A percentile compares a stretch with the other conserved stretches of the same genome.
Evolutionary conservation across 2,888 invertebrate species (phyloP).

Genomic region (Liodrosophila aerea): DNA sequence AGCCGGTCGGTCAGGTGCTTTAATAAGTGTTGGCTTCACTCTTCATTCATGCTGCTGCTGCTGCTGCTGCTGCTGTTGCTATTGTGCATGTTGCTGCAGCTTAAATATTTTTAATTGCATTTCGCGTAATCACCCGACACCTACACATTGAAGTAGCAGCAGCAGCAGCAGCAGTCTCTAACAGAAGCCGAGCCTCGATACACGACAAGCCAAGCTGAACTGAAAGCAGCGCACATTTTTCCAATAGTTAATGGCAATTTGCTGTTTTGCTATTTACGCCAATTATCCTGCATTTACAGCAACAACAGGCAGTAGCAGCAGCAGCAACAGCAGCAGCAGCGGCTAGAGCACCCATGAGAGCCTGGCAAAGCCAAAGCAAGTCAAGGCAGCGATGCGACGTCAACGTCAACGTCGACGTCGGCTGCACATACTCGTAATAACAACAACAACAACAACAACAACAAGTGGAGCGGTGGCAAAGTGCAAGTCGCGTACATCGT

Average conservation of each 20-base stretch:
- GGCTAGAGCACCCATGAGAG: too few relatives aligned
- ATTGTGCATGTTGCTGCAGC: slow-evolving; percentile 52
- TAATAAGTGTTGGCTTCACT: slow-evolving; percentile 43
- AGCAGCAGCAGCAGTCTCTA: slow-evolving; percentile 21
- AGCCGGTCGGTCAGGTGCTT: slow-evolving; percentile 48
- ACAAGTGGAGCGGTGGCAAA: slow-evolving; percentile 48
- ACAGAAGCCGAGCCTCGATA: slow-evolving; percentile 24
- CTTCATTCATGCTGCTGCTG: slow-evolving; percentile 41
- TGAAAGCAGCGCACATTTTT: slow-evolving; percentile 65
- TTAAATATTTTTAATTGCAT: slow-evolving; percentile 76
- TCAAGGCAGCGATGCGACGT: slow-evolving; percentile 18
- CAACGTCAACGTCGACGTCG: slow-evolving; percentile 9
- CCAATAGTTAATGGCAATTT: slow-evolving; percentile 78
- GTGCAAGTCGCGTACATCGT: slow-evolving; percentile 54
- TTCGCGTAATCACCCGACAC: slow-evolving; percentile 73
- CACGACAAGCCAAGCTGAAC: slow-evolving; percentile 10
- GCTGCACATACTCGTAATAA: too few relatives aligned
- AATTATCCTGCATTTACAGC: slow-evolving; percentile 69
- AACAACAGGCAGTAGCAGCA: slow-evolving; percentile 36
- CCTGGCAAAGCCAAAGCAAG: slow-evolving; percentile 37
- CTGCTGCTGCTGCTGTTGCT: slow-evolving; percentile 23
- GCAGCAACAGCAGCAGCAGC: slow-evolving; percentile 19
- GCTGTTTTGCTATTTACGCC: slow-evolving; percentile 78
- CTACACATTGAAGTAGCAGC: slow-evolving; percentile 36
- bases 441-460: slow-evolving; percentile 19